These are phyloP conservation scores for Meda fulgida DNA, from an alignment of 2,797 vertebrate species.

Conservation along the genomic window DNA sequence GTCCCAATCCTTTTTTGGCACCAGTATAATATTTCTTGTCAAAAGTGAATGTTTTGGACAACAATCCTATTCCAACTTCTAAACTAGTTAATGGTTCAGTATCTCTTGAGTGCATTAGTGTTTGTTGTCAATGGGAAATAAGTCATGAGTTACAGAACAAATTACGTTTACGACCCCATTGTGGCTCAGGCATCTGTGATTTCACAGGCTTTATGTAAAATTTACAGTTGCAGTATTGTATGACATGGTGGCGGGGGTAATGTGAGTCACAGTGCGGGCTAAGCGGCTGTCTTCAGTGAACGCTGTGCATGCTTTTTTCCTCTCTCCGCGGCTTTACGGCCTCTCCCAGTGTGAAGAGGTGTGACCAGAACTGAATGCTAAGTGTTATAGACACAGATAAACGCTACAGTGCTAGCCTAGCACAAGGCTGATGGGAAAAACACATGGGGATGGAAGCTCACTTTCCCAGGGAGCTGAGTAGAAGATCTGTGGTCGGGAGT, in stretches of 20 bases:
- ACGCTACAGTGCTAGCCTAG: constrained; percentile 67
- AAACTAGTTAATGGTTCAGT: background rate
- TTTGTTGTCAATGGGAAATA: constrained; percentile 38
- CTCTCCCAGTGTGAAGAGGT: constrained; percentile 81
- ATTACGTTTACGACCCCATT: constrained; percentile 82
- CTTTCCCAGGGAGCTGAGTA: constrained; percentile 67
- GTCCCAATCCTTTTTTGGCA: background rate
- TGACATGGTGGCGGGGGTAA: constrained; percentile 87
- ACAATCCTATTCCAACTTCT: background rate
- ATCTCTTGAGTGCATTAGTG: constrained; percentile 13
- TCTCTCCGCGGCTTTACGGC: constrained; percentile 81
- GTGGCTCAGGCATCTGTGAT: constrained; percentile 89
- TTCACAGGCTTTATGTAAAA: constrained; percentile 87
- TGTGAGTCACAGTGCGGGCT: constrained; percentile 82
- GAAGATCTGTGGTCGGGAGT: constrained; percentile 49
- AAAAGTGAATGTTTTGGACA: background rate
- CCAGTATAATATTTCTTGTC: background rate
- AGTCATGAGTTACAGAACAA: constrained; percentile 74
- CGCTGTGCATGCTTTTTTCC: constrained; percentile 83
- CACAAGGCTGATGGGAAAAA: constrained; percentile 79
- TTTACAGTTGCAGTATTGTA: constrained; percentile 85
- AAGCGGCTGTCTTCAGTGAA: constrained; percentile 85
- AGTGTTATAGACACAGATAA: constrained; percentile 77
- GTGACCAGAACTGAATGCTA: constrained; percentile 82
- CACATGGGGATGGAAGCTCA: constrained; percentile 67